phyloP scores from a whole-genome alignment of 2,113 vertebrate species.

The Bambusicola thoracicus region DNA sequence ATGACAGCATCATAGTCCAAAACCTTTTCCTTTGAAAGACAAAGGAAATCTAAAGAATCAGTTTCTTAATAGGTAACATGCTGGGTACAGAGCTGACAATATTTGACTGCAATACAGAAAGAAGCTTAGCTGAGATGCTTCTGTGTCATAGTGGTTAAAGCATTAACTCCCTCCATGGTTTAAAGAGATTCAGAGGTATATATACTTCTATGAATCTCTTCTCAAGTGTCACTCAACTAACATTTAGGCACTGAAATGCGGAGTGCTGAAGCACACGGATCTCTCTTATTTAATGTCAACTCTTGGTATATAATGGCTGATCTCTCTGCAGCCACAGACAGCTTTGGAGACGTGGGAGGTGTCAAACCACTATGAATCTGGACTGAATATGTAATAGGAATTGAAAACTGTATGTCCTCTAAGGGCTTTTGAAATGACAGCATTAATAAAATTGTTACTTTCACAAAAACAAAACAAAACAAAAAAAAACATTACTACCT shows the following conservation, averaged over 20 bases:
- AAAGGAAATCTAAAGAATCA: not conserved
- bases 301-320: not conserved
- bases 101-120: not conserved
- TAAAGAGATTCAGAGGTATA: not conserved
- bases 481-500: not conserved
- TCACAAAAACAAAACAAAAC: not conserved
- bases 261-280: not conserved
- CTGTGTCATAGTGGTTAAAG: not conserved
- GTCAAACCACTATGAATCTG: not conserved
- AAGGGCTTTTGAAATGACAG: not conserved
- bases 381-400: not conserved
- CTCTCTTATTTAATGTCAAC: not conserved
- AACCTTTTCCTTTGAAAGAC: not conserved
- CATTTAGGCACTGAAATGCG: not conserved
- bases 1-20: not conserved
- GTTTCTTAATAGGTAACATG: not conserved
- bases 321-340: not conserved
- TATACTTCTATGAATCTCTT: not conserved
- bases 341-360: not conserved
- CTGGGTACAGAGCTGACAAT: not conserved
- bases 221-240: not conserved
- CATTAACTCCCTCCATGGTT: not conserved
- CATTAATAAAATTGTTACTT: not conserved
- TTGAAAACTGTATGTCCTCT: not conserved
- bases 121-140: not conserved